These are phyloP conservation scores for Formicarius rufipectus DNA, from an alignment of 2,113 vertebrate genomes.

Conservation along the genomic window DNA sequence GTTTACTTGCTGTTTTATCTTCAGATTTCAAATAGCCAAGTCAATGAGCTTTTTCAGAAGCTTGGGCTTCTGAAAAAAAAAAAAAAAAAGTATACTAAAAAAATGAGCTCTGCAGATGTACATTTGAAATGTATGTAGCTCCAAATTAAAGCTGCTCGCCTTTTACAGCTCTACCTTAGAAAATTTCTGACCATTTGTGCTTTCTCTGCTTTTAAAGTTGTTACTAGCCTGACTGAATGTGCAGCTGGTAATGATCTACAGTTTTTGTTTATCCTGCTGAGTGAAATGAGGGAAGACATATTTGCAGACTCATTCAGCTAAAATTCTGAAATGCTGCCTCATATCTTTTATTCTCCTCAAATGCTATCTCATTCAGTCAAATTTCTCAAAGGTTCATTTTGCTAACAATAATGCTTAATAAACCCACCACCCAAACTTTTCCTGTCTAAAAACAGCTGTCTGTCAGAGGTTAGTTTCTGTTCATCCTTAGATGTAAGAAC, in stretches of 20 bases:
- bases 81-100: not conserved
- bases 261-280: conserved; percentile 45
- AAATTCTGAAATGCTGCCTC: conserved; percentile 13
- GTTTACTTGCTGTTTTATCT: conserved; percentile 18
- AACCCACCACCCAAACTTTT: not conserved
- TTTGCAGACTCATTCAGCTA: conserved; percentile 35
- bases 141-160: not conserved
- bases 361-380: not conserved
- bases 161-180: not conserved
- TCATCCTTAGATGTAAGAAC: not conserved
- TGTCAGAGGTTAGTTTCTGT: not conserved
- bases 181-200: not conserved
- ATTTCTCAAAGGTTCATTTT: not conserved
- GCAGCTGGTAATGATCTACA: conserved; percentile 38
- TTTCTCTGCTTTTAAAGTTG: not conserved
- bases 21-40: conserved; percentile 24
- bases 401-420: not conserved
- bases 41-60: no score
- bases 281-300: not conserved
- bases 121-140: not conserved
- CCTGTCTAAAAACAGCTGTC: not conserved
- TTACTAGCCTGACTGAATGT: not conserved
- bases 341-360: not conserved
- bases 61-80: not conserved
- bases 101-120: not conserved